Percentiles rank a stretch among this genome's conserved stretches.
Evolutionary conservation across 2,797 vertebrate species (phyloP).

Genomic region (Ctenosaura bakeri): DNA sequence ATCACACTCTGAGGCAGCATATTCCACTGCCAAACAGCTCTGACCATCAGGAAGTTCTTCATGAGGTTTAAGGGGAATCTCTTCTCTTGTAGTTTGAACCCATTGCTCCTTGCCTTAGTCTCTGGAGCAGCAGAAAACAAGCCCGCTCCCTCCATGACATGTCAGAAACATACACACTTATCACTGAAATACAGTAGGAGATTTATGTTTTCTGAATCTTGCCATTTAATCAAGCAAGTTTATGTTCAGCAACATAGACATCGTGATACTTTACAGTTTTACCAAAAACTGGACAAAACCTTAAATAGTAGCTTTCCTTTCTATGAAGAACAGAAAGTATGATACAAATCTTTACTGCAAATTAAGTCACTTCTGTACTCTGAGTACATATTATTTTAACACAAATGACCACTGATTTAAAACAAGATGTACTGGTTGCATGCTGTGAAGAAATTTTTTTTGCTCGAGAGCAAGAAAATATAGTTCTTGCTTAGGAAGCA

Average conservation of each 20-base stretch:
- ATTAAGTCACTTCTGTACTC: not conserved
- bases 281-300: not conserved
- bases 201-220: not conserved
- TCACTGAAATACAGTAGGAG: not conserved
- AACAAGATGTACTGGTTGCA: not conserved
- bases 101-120: too few species aligned
- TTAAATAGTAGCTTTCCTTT: not conserved
- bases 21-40: too few species aligned
- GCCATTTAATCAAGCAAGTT: not conserved
- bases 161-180: not conserved
- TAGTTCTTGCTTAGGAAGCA: not conserved
- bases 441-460: not conserved
- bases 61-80: too few species aligned
- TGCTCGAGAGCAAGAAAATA: not conserved
- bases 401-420: not conserved
- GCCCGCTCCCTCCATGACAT: not conserved
- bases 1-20: too few species aligned
- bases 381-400: not conserved
- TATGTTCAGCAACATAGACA: not conserved
- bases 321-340: not conserved
- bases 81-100: too few species aligned
- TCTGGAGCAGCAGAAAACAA: too few species aligned
- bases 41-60: too few species aligned
- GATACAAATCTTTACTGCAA: not conserved
- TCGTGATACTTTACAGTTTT: not conserved